phyloP scores from a whole-genome alignment of 2,888 invertebrate species.

The Carabus problematicus region DNA sequence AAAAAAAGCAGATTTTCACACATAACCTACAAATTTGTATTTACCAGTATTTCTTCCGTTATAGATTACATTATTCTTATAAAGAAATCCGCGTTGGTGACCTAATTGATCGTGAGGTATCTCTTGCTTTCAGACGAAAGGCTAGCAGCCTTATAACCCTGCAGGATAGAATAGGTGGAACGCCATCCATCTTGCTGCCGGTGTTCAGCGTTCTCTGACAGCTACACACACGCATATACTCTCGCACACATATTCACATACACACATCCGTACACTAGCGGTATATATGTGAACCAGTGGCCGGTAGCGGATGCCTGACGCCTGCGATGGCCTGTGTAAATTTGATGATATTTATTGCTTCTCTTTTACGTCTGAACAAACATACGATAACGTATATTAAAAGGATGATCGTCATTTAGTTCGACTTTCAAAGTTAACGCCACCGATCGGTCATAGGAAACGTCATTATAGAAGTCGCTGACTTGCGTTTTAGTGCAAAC shows the following conservation, averaged over 20 bases:
- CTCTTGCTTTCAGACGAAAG: too few relatives aligned
- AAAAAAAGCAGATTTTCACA: too few relatives aligned
- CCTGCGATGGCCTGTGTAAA: neutral
- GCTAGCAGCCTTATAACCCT: too few relatives aligned
- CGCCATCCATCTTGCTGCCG: conserved; percentile 19
- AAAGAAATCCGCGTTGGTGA: conserved; percentile 9
- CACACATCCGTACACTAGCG: too few relatives aligned
- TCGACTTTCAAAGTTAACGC: conserved; percentile 21
- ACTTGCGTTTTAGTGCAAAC: conserved; percentile 1
- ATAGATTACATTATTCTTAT: too few relatives aligned
- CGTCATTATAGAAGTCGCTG: conserved; percentile 14
- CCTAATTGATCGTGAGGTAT: conserved; percentile 18
- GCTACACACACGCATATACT: too few relatives aligned
- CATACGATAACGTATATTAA: conserved; percentile 6
- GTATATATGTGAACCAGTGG: neutral
- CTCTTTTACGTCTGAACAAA: conserved; percentile 11
- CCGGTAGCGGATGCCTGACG: conserved; percentile 8
- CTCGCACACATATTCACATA: too few relatives aligned
- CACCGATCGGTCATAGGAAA: conserved; percentile 25
- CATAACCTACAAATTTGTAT: too few relatives aligned
- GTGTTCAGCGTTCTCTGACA: too few relatives aligned
- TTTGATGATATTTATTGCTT: conserved; percentile 6
- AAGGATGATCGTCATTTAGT: conserved; percentile 1
- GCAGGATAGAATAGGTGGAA: neutral
- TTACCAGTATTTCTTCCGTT: too few relatives aligned